phyloP scores from a whole-genome alignment of 1,140 invertebrate species.

The Panulirus ornatus region DNA sequence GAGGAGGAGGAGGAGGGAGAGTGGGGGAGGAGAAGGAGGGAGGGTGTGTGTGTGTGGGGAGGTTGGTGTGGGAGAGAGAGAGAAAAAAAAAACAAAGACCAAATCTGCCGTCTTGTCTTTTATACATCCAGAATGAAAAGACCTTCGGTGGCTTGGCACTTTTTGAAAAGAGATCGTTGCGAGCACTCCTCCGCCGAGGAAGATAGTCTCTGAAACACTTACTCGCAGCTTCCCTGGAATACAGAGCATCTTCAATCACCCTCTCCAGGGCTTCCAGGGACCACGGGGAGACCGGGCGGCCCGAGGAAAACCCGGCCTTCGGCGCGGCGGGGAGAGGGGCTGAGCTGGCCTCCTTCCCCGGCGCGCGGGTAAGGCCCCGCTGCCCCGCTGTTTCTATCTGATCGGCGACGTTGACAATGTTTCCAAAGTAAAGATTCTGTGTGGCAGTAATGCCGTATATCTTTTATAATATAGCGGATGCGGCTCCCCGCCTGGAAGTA shows the following conservation, averaged over 20 bases:
- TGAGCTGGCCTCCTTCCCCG: conserved; percentile 11
- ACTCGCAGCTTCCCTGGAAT: conserved; percentile 75
- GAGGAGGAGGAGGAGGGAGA: not conserved
- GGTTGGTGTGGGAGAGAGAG: not conserved
- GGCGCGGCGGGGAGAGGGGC: conserved; percentile 1
- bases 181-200: conserved; percentile 73
- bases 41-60: not conserved
- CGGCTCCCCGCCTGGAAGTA: conserved; percentile 63
- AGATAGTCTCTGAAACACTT: conserved; percentile 76
- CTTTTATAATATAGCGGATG: conserved; percentile 72
- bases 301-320: conserved; percentile 28
- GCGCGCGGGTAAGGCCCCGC: conserved; percentile 38
- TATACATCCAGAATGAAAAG: conserved; percentile 68
- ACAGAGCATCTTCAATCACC: conserved; percentile 76
- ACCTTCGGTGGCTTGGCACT: conserved; percentile 74
- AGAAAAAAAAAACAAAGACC: not conserved
- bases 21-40: not conserved
- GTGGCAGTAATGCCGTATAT: conserved; percentile 68
- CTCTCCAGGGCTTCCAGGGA: conserved; percentile 57
- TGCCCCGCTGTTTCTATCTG: conserved; percentile 70
- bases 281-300: not conserved
- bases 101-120: conserved; percentile 53
- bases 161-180: conserved; percentile 75
- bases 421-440: conserved; percentile 75
- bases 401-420: conserved; percentile 76